Evolutionary conservation across 2,113 vertebrate species (phyloP), one percentile per base, ranked within the genome.

Genomic region (Sander lucioperca): DNA sequence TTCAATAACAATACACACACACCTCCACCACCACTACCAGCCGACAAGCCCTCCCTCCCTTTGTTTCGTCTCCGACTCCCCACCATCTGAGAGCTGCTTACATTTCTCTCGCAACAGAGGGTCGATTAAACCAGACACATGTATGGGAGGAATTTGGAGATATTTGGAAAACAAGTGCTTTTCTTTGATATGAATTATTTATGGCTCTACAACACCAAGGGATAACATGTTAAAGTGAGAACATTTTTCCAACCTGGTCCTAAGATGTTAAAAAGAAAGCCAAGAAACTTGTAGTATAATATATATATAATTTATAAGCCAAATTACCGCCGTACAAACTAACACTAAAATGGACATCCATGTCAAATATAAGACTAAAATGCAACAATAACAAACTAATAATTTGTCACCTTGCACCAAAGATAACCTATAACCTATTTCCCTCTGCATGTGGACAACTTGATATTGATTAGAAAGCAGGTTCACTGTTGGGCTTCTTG

Each of bases 121-220:
- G 54, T 53, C 27, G 23, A 90, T 89, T 86, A 79, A 66, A 84
- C 8, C 76, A 30, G 86, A 91, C 91, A 90, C 72, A 80, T 65
- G 75, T 79, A 89, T 47, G 87, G 47, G 62, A 87, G 84, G 87
- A 90, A 91, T 90, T 69, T 83, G 33, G 77, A 86, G 66, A 67
- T 58, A 62, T 82, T 71, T 65, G 21, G 77, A 67, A 64, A 88
- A 84, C 71, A 73, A 85, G 64, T 27, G 50, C 45, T 21, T 48
- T 43, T 84, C 54, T 80, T 45, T 14, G 4, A 27, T 57, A 36
- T 61, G 11, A 67, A 74, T 62, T 78, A 78, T 80, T 86, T 43
- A 69, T 76, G 66, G 66, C 45, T 15, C 10, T 23, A 19, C 19
- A 76, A 45, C 72, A 3, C 57, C 23, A 14, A 14, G n/a, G 6